Evolutionary conservation across 1,140 invertebrate genomes (phyloP).

Genomic region (Eulimnadia texana): DNA sequence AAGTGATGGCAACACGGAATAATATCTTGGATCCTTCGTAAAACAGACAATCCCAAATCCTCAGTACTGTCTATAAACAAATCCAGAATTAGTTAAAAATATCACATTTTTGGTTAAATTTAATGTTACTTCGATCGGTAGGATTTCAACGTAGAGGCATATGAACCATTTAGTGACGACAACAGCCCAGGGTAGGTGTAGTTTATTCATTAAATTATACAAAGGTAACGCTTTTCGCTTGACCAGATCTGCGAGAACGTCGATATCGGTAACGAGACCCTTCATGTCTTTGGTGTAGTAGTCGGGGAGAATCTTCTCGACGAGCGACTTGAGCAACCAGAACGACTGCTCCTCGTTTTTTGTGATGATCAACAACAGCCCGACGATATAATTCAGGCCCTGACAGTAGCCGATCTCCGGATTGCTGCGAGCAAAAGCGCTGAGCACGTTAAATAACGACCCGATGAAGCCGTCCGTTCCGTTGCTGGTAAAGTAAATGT

Average conservation of each 20-base stretch:
- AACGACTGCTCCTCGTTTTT: conserved; percentile 80
- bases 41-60: conserved; percentile 91
- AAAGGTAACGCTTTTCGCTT: conserved; percentile 57
- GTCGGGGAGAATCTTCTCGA: conserved; percentile 71
- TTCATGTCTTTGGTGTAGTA: conserved; percentile 81
- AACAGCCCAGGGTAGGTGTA: conserved; percentile 69
- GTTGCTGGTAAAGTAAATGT: conserved; percentile 66
- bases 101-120: neutral
- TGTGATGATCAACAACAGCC: conserved; percentile 64
- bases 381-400: conserved; percentile 84
- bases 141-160: conserved; percentile 77
- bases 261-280: conserved; percentile 70
- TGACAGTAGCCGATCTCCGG: conserved; percentile 76
- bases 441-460: conserved; percentile 60
- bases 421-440: conserved; percentile 80
- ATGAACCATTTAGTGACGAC: conserved; percentile 89
- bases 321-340: conserved; percentile 73
- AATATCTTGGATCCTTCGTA: conserved; percentile 80
- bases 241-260: conserved; percentile 69
- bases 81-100: conserved; percentile 10
- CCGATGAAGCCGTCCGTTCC: conserved; percentile 44
- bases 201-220: conserved; percentile 54
- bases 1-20: conserved; percentile 67
- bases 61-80: conserved; percentile 54
- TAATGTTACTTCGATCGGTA: conserved; percentile 61